phyloP scores from a whole-genome alignment of 2,113 vertebrate genomes.

The Pseudorhombus dupliciocellatus region DNA sequence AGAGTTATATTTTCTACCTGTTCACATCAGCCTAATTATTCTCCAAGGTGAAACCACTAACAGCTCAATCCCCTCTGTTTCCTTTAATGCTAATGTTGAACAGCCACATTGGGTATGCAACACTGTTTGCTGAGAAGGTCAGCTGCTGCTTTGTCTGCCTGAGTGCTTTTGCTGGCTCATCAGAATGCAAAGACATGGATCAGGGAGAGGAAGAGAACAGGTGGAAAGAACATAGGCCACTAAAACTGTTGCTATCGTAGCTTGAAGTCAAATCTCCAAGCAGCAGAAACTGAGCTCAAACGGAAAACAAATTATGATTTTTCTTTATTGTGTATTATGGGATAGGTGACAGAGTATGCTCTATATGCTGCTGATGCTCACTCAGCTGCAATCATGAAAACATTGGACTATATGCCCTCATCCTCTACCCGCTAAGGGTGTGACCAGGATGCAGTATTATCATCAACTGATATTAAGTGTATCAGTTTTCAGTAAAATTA shows the following conservation, averaged over 20 bases:
- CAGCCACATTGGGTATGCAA: constrained; percentile 46
- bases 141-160: constrained; percentile 45
- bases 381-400: neutral
- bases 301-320: neutral
- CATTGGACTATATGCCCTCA: neutral
- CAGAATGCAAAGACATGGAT: constrained; percentile 72
- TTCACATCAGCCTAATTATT: constrained; percentile 32
- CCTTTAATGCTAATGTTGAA: constrained; percentile 56
- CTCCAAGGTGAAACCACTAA: constrained; percentile 13
- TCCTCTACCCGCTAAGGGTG: neutral
- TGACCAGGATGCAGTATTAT: neutral
- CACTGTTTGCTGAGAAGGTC: constrained; percentile 65
- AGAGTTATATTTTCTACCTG: constrained; percentile 15
- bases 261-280: neutral
- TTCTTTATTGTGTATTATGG: constrained; percentile 7
- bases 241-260: constrained; percentile 35
- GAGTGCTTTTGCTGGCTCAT: constrained; percentile 67
- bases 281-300: constrained; percentile 5
- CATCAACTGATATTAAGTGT: neutral
- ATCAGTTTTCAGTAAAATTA: neutral
- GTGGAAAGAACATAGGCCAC: constrained; percentile 54
- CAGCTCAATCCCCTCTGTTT: constrained; percentile 34
- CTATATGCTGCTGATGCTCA: neutral
- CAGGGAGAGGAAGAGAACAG: constrained; percentile 51
- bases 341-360: constrained; percentile 32